These are phyloP conservation scores for Ormyrus nitidulus DNA, from an alignment of 2,888 invertebrate species.

Conservation along the genomic window DNA sequence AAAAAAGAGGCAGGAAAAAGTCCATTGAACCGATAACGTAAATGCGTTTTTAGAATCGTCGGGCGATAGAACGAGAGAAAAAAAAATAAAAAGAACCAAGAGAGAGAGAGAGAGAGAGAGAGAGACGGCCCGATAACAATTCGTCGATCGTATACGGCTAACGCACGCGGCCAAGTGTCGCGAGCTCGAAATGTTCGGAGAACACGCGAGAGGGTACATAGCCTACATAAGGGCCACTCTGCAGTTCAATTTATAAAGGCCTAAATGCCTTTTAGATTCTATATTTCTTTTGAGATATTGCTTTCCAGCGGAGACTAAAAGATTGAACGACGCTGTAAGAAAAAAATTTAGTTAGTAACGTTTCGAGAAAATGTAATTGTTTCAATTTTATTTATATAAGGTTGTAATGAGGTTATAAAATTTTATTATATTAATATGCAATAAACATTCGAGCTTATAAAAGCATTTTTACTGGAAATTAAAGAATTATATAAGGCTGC, in stretches of 20 bases:
- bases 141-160: slow-evolving; percentile 11
- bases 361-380: too few relatives aligned
- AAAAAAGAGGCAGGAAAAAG: slow-evolving; percentile 18
- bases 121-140: slow-evolving; percentile 39
- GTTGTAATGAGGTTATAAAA: too few relatives aligned
- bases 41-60: slow-evolving; percentile 40
- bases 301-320: too few relatives aligned
- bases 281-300: neutral
- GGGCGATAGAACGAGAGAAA: slow-evolving; percentile 10
- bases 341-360: too few relatives aligned
- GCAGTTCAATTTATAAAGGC: neutral
- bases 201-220: slow-evolving; percentile 38
- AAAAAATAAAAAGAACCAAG: neutral
- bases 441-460: too few relatives aligned
- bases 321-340: too few relatives aligned
- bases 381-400: too few relatives aligned
- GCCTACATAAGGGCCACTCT: slow-evolving; percentile 4
- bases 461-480: too few relatives aligned
- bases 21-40: slow-evolving; percentile 20
- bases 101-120: slow-evolving; percentile 17
- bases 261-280: neutral
- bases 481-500: too few relatives aligned
- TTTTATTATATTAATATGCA: too few relatives aligned
- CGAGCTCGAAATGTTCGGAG: slow-evolving; percentile 28
- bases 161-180: slow-evolving; percentile 22